These are phyloP conservation scores for Lophura nycthemera DNA, from an alignment of 2,113 vertebrate species.

Conservation along the genomic window DNA sequence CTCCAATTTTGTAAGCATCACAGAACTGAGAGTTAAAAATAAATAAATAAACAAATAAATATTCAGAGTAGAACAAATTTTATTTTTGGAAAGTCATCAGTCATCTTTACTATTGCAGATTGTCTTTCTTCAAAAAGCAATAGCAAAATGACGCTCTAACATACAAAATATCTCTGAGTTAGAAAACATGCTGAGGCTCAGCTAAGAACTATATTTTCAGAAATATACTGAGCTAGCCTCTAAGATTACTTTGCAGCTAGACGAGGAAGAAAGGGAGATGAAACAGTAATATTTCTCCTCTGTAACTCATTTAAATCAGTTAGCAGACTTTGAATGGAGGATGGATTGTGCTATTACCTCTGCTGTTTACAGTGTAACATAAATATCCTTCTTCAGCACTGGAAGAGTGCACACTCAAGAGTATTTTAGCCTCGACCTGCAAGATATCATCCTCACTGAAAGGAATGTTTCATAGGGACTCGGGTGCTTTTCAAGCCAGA, in stretches of 20 bases:
- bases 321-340: background rate
- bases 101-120: background rate
- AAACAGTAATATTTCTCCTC: background rate
- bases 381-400: background rate
- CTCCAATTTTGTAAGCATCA: background rate
- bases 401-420: background rate
- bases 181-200: rapidly evolving
- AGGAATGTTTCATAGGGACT: background rate
- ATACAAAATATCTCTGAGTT: background rate
- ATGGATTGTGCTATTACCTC: background rate
- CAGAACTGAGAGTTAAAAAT: background rate
- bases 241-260: background rate
- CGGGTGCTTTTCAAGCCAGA: background rate
- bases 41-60: no score
- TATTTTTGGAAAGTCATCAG: background rate
- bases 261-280: background rate
- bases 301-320: background rate
- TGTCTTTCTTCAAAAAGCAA: background rate
- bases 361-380: background rate
- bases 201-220: background rate
- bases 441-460: background rate
- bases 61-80: background rate
- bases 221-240: background rate
- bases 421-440: background rate
- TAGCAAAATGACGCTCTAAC: background rate